These are phyloP conservation scores for Lampris incognitus DNA, from an alignment of 2,113 vertebrate genomes.

Conservation along the genomic window DNA sequence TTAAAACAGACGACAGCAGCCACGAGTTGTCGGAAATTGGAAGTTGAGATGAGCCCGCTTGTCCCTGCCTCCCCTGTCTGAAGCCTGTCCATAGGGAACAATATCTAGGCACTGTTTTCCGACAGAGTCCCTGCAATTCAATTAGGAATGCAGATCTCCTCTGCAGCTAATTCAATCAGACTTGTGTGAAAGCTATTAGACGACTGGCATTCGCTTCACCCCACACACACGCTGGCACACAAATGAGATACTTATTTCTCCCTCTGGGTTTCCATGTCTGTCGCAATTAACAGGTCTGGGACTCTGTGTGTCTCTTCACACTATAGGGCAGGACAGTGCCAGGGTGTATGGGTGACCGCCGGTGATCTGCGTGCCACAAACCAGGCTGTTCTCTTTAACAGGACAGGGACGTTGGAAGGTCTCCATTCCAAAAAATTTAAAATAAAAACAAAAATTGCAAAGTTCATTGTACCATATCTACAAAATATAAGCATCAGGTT, in stretches of 20 bases:
- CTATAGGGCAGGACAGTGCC: conserved; percentile 40
- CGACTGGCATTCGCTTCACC: conserved; percentile 78
- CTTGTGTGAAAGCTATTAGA: conserved; percentile 84
- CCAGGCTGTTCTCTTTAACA: conserved; percentile 34
- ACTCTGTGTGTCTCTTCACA: conserved; percentile 49
- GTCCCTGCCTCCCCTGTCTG: conserved; percentile 12
- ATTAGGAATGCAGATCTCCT: conserved; percentile 76
- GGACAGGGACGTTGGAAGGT: conserved; percentile 32
- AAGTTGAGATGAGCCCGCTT: conserved; percentile 23
- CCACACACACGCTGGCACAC: conserved; percentile 64
- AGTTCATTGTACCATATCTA: conserved; percentile 21
- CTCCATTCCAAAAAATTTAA: conserved; percentile 11
- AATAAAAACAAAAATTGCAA: neutral
- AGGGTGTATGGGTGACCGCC: conserved; percentile 44
- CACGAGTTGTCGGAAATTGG: conserved; percentile 47
- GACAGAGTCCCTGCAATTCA: conserved; percentile 79
- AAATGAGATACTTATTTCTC: conserved; percentile 79
- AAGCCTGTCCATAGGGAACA: conserved; percentile 61
- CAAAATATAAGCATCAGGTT: too few relatives aligned
- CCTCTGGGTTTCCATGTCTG: conserved; percentile 73
- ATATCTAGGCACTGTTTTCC: conserved; percentile 67
- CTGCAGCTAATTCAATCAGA: conserved; percentile 83
- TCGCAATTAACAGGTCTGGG: conserved; percentile 78
- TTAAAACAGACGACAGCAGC: conserved; percentile 46
- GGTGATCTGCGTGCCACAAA: conserved; percentile 59